Evolutionary conservation across 2,113 vertebrate genomes (phyloP).

Genomic region (Heterochromis multidens): DNA sequence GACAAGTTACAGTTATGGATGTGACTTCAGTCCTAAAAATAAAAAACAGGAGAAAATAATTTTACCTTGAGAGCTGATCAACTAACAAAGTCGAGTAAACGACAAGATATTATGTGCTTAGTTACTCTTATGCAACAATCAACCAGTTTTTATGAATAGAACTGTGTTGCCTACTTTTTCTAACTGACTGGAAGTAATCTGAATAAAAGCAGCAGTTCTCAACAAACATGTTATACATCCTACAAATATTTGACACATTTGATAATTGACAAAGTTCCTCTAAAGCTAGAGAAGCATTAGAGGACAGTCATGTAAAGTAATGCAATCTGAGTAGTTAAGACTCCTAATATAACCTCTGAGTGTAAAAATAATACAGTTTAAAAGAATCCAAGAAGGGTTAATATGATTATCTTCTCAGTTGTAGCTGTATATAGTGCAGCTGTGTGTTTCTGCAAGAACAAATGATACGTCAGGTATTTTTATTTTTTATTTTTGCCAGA

Average conservation of each 20-base stretch:
- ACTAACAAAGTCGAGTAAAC: neutral
- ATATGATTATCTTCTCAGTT: too few species aligned
- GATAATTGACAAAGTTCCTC: neutral
- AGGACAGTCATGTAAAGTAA: neutral
- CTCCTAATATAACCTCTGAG: neutral
- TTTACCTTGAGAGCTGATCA: neutral
- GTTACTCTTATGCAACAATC: neutral
- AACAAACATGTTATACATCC: too few species aligned
- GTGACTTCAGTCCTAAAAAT: neutral
- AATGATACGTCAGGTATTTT: neutral
- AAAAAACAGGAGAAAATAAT: neutral
- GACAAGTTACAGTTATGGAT: neutral
- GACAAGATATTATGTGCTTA: neutral
- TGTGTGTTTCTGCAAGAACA: too few species aligned
- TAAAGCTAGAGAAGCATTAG: neutral
- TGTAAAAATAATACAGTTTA: too few species aligned
- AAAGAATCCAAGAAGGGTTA: too few species aligned
- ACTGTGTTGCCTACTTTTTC: neutral
- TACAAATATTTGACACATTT: neutral
- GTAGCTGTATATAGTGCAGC: too few species aligned
- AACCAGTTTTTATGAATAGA: neutral
- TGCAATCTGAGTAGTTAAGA: neutral
- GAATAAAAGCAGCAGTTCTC: neutral
- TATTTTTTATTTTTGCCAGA: neutral
- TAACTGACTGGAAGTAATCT: neutral